Evolutionary conservation across 1,140 invertebrate genomes (phyloP).

Genomic region (Brachionus paranguensis): DNA sequence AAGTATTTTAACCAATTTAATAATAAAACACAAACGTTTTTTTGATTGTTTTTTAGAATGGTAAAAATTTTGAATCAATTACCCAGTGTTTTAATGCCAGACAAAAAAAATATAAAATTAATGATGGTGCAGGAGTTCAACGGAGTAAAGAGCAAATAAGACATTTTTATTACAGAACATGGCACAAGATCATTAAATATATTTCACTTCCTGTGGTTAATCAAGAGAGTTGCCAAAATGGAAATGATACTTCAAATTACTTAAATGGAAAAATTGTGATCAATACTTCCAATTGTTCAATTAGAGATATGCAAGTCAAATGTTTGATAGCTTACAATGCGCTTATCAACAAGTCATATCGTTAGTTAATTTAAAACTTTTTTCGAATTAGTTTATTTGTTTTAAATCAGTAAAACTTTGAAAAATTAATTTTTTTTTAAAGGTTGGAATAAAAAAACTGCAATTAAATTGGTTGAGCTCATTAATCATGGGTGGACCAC

Average conservation of each 20-base stretch:
- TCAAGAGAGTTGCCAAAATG: slow-evolving; percentile 43
- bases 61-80: slow-evolving; percentile 84
- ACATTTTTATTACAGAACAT: slow-evolving; percentile 83
- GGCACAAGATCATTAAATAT: slow-evolving; percentile 82
- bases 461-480: slow-evolving; percentile 35
- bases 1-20: not conserved
- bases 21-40: not conserved
- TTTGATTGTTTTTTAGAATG: slow-evolving; percentile 60
- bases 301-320: slow-evolving; percentile 38
- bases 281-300: not conserved
- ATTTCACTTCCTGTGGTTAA: slow-evolving; percentile 74
- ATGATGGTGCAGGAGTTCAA: not conserved
- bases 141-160: slow-evolving; percentile 77
- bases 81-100: slow-evolving; percentile 72
- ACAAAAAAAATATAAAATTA: slow-evolving; percentile 64
- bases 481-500: slow-evolving; percentile 37
- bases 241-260: not conserved
- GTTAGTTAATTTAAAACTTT: not conserved
- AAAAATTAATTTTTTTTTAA: not conserved
- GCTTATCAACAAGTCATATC: not conserved
- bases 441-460: slow-evolving; percentile 39
- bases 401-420: not conserved
- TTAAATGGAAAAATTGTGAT: not conserved
- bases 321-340: slow-evolving; percentile 36
- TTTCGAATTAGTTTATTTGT: not conserved